Evolutionary conservation across 2,888 invertebrate genomes (phyloP), one percentile per base, ranked within the genome.

Genomic region (Aphrophora alni): DNA sequence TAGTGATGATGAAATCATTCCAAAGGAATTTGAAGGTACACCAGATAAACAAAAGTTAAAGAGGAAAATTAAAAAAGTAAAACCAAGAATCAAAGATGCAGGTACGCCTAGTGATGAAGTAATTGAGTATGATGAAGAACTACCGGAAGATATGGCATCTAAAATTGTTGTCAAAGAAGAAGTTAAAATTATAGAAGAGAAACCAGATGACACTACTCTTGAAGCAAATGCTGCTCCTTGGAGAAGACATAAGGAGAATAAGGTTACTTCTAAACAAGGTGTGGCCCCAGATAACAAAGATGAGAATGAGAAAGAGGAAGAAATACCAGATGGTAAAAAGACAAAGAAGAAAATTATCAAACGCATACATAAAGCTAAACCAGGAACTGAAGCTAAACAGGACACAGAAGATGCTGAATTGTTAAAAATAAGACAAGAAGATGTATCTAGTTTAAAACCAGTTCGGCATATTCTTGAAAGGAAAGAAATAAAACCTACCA

Each of bases 301-400:
- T 2, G 44, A 44, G 44, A 90, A 84, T 87, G 86, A 69, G 87
- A 92, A 0, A 89, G 14, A 44, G 14, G 44, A 44, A 14, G 17
- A 44, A 5, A 44, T 14, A 10, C 44, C 44, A 14, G 44, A 14
- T 44, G 17, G 2, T 44, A 44, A 7, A 44, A 44, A 44, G 17
- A 2, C 17, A 14, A 44, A 44, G 17, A 44, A 44, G 44, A 44
- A 44, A 44, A 14, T 14, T 44, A 44, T 44, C 14, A 44, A 44
- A 44, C 44, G 2, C 44, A 44, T 10, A 44, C 12, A 44, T 33
- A 33, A 33, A 33, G 33, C 10, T 33, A 33, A 14, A 14, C 8
- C 44, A 14, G 44, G 10, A 33, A 33, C 33, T 7, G 14, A 44
- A 44, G 44, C 2, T 44, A 44, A 14, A 44, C 8, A 44, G 17